phyloP scores from a whole-genome alignment of 1,140 invertebrate species.

The Zaprionus kolodkinae region DNA sequence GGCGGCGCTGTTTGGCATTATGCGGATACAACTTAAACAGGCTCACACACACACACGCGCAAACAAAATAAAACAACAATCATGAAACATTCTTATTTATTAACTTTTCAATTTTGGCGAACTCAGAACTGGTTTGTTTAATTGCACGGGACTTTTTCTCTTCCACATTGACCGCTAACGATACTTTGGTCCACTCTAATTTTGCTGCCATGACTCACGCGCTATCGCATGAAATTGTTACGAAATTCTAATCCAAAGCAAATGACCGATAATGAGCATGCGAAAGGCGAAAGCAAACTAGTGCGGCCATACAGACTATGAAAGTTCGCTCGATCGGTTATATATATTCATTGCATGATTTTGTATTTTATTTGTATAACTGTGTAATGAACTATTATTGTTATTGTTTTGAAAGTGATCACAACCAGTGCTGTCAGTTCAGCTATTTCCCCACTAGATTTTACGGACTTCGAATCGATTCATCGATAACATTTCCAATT shows the following conservation, averaged over 20 bases:
- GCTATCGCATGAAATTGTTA: conserved; percentile 29
- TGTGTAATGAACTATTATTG: too few relatives aligned
- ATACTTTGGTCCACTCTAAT: conserved; percentile 37
- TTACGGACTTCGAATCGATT: background rate
- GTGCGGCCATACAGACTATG: background rate
- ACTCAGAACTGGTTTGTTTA: conserved; percentile 42
- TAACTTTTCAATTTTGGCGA: conserved; percentile 37
- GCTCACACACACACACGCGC: background rate
- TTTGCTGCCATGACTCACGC: conserved; percentile 23
- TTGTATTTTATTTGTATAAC: background rate
- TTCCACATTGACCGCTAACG: background rate
- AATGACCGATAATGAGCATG: conserved; percentile 19
- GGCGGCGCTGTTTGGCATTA: conserved; percentile 51
- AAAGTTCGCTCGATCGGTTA: background rate
- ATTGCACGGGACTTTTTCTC: conserved; percentile 15
- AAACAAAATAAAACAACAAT: background rate
- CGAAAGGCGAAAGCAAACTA: background rate
- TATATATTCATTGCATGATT: background rate
- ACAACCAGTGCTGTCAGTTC: background rate
- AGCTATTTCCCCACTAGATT: too few relatives aligned
- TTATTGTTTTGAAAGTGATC: background rate
- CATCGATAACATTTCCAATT: background rate
- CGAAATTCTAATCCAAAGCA: conserved; percentile 34
- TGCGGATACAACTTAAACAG: conserved; percentile 8
- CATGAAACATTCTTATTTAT: conserved; percentile 10